Percentiles rank a stretch among this genome's conserved stretches.
phyloP scores from a whole-genome alignment of 2,888 invertebrate genomes.

The Iselma pallidipennis region DNA sequence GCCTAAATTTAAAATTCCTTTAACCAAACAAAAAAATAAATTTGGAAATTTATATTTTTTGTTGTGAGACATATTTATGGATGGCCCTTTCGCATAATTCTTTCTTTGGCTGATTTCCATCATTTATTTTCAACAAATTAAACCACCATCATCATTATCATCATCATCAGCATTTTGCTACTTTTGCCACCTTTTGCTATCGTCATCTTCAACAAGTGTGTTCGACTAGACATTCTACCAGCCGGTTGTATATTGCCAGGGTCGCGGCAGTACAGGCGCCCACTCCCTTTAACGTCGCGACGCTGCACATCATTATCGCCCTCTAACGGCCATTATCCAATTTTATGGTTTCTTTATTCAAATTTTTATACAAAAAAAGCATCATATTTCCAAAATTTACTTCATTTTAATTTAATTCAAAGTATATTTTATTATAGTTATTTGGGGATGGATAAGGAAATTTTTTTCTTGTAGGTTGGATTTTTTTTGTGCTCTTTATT shows the following conservation, averaged over 20 bases:
- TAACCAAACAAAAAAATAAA: no score
- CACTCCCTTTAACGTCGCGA: constrained; percentile 15
- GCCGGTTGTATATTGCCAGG: constrained; percentile 30
- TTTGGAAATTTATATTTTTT: no score
- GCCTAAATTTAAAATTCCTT: no score
- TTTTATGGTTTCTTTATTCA: constrained; percentile 1
- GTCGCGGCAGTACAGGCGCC: constrained; percentile 22
- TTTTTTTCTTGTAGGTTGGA: no score
- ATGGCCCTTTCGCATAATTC: constrained; percentile 9
- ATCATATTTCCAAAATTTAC: no score
- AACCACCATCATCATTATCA: no score
- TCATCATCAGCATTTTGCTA: not conserved
- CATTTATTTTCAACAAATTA: no score
- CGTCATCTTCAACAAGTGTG: constrained; percentile 39
- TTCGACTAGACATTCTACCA: constrained; percentile 40
- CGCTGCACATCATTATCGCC: constrained; percentile 10
- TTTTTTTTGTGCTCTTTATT: no score
- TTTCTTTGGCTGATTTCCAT: no score
- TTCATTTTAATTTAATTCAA: no score
- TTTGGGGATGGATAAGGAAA: constrained; percentile 4
- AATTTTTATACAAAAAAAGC: not conserved
- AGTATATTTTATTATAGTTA: no score
- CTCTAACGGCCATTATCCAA: constrained; percentile 17
- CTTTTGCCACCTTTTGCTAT: not conserved
- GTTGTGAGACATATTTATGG: not conserved